phyloP scores from a whole-genome alignment of 2,113 vertebrate genomes.

The Callochromis pleurospilus region DNA sequence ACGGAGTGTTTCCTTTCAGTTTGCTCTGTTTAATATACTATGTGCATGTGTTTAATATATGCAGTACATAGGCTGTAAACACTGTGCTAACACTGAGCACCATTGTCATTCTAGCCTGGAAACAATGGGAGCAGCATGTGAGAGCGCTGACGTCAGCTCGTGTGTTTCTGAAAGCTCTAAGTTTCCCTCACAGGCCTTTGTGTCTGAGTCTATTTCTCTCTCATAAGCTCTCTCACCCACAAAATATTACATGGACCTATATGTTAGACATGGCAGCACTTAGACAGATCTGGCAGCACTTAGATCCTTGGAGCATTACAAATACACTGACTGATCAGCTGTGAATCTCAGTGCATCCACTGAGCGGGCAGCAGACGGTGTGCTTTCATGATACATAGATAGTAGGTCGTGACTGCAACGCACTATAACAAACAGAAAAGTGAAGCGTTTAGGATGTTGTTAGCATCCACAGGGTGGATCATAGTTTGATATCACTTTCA shows the following conservation, averaged over 20 bases:
- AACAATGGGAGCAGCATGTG: neutral
- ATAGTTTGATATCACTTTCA: neutral
- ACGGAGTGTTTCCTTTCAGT: neutral
- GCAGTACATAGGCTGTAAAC: conserved; percentile 12
- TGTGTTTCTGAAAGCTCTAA: conserved; percentile 10
- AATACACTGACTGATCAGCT: conserved; percentile 1
- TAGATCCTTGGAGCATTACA: conserved; percentile 10
- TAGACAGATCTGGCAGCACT: conserved; percentile 20
- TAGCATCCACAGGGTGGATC: neutral
- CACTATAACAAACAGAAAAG: neutral
- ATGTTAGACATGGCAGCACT: conserved; percentile 18
- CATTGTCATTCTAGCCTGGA: neutral
- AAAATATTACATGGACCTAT: conserved; percentile 3
- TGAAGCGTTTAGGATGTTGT: neutral
- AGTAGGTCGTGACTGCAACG: neutral
- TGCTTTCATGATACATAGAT: neutral
- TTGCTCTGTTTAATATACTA: neutral
- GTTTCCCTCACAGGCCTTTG: neutral
- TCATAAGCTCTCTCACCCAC: neutral
- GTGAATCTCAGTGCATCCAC: neutral
- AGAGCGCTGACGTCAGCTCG: neutral
- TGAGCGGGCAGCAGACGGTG: conserved; percentile 13
- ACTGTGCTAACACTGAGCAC: neutral
- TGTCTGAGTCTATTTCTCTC: neutral
- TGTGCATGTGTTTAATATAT: neutral